Percentiles rank a stretch among this genome's conserved stretches.
These are phyloP conservation scores for Tylochromis polylepis DNA, from an alignment of 2,113 vertebrate genomes.

Conservation along the genomic window DNA sequence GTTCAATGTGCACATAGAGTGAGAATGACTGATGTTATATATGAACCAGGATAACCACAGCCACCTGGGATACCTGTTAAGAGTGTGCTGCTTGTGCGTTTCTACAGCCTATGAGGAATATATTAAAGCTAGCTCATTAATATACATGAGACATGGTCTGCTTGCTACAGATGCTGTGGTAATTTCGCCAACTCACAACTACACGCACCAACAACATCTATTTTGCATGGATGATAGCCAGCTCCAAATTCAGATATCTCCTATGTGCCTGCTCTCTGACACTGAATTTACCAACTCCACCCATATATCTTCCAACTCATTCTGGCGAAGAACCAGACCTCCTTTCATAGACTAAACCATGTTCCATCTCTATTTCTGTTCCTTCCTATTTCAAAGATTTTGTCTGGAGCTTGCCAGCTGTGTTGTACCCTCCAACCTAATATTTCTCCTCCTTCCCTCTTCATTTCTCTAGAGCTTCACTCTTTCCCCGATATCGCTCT, in stretches of 20 bases:
- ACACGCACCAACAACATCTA: conserved; percentile 61
- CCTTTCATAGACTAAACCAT: conserved; percentile 3
- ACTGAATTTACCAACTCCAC: conserved; percentile 14
- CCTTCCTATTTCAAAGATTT: neutral
- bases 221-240: conserved; percentile 61
- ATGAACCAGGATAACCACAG: conserved; percentile 7
- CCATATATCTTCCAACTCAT: conserved; percentile 38
- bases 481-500: conserved; percentile 38
- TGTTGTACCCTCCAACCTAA: neutral
- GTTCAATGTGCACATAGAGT: neutral
- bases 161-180: conserved; percentile 68
- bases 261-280: conserved; percentile 41
- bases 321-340: conserved; percentile 11
- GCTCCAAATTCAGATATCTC: conserved; percentile 53
- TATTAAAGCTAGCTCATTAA: conserved; percentile 66
- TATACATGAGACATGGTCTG: conserved; percentile 69
- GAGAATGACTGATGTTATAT: conserved; percentile 18
- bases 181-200: conserved; percentile 65
- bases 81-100: conserved; percentile 46
- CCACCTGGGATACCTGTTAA: conserved; percentile 56
- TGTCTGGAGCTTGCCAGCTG: neutral
- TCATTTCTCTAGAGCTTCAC: neutral
- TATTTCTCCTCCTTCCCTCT: neutral
- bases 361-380: neutral
- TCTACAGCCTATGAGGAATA: conserved; percentile 61